Base-by-base conservation (phyloP, 2,113 vertebrate genomes). In the Polypterus bichir region DNA sequence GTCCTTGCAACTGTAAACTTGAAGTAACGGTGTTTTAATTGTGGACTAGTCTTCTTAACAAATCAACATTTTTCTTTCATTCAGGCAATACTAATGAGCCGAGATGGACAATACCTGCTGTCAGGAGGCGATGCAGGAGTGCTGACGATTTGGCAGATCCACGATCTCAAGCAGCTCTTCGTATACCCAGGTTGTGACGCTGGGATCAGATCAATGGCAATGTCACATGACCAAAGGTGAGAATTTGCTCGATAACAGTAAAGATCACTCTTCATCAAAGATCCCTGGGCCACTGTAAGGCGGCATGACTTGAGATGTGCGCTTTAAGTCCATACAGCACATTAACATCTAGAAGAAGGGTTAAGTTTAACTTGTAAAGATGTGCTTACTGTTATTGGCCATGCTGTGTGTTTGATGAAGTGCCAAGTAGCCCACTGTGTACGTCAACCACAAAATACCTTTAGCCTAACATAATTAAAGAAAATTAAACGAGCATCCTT, bases 141-240 rank as follows among this genome's bases (percentile, higher is more conserved):
- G 3, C 79, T 98, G 48, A 85, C 86, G 49, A 87, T 99, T 5
- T 92, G 93, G 92, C 92, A 92, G 79, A 81, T 89, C 65, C 89
- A 89, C 52, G 77, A 94, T 79, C 83, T 99, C 74, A 91, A 90
- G 64, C 81, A 81, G 71, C 92, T 99, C 57, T 97, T 97, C 73
- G 79, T 90, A 53, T 99, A 97, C 65, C 96, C 96, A 0, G 94
- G 92, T 47, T 99, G 96, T 3, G 96, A 99, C 9, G 95, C 96
- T 4, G 91, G 93, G 2, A 91, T 99, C 79, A 90, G 95, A 62
- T 93, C 95, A 59, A 97, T 99, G 92, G 90, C 93, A 58, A 85
- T 98, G 65, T 95, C 94, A 0, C 87, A 89, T 48, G 95, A 99
- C 87, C 96, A 99, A 85, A 96, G 95, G 96, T 98, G 80, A 82